Evolutionary conservation across 2,888 invertebrate genomes (phyloP).

Genomic region (Scelioninae gen. 1): DNA sequence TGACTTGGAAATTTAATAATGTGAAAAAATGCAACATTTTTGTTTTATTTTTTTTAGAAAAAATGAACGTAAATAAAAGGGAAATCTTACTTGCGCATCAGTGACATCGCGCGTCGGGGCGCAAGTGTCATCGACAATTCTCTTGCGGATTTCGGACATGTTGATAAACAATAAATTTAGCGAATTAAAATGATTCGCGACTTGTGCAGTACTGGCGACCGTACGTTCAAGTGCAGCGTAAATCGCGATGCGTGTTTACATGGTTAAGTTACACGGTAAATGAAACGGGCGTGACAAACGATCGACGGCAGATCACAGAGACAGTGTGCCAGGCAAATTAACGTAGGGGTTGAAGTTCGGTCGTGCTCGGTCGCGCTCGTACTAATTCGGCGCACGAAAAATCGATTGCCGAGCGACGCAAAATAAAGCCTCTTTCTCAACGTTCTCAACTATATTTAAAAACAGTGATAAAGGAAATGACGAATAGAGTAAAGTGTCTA

Average conservation of each 20-base stretch:
- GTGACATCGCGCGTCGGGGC: conserved; percentile 77
- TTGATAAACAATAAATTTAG: conserved; percentile 47
- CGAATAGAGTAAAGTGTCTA: too few relatives aligned
- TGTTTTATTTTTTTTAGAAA: background rate
- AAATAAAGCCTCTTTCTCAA: too few relatives aligned
- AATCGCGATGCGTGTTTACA: conserved; percentile 78
- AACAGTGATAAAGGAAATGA: too few relatives aligned
- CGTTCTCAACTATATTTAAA: too few relatives aligned
- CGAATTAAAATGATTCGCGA: conserved; percentile 7
- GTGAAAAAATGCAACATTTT: background rate
- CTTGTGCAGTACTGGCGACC: conserved; percentile 17
- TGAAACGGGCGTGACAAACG: conserved; percentile 77
- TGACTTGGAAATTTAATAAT: too few relatives aligned
- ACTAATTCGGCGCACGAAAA: too few relatives aligned
- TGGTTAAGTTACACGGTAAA: conserved; percentile 77
- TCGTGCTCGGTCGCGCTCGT: too few relatives aligned
- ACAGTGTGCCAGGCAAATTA: too few relatives aligned
- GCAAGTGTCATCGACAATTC: conserved; percentile 78
- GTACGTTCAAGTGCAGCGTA: conserved; percentile 17
- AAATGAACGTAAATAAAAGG: background rate
- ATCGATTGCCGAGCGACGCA: too few relatives aligned
- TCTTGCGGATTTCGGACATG: conserved; percentile 82
- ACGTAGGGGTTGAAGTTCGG: too few relatives aligned
- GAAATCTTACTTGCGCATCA: conserved; percentile 80
- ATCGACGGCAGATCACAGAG: conserved; percentile 49